Evolutionary conservation across 1,140 invertebrate genomes (phyloP), one percentile per base, ranked within the genome.

Genomic region (Aphaenogaster rudis): DNA sequence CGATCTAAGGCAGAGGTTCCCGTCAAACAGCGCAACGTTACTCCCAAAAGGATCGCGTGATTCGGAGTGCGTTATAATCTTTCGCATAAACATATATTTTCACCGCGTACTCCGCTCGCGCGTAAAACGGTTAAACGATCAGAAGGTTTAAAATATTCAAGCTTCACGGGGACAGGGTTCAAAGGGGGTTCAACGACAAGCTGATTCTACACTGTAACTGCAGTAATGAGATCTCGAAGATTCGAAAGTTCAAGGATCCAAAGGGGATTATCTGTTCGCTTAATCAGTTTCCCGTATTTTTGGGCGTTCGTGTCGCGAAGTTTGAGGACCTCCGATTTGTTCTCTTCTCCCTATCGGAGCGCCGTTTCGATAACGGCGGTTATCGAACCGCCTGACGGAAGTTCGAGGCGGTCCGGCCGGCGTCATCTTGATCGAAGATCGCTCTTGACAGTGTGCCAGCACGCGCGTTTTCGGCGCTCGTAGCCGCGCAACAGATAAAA

Each of bases 341-440:
- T 59, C 39, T 45, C 13, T 57, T 48, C 8, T n/a, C 2, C 9
- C 28, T 64, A 36, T 79, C 45, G 42, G 17, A n/a, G 28, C 77
- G 39, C 39, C 7, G 59, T 6, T 54, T 21, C n/a, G 79, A 71
- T 71, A 69, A 54, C 78, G 36, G 42, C 48, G n/a, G 15, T 33
- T 81, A 80, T 80, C 63, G 21, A 54, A 42, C 63, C 15, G n/a
- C 45, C 78, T 80, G 33, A 64, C 21, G 48, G 63, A 59, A 80
- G 78, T n/a, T 71, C 64, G 64, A 57, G 36, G 63, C 45, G 33
- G 13, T 28, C 28, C 28, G 28, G 28, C 13, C 78, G 78, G 61
- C 7, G n/a, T 61, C 15, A 21, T 81, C 21, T 57, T 28, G 63
- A 80, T 80, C 78, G n/a, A 67, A 66, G 39, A 15, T 81, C 52